Conservation (phyloP, 2,888 invertebrate genomes). For the Girardia tigrina region DNA sequence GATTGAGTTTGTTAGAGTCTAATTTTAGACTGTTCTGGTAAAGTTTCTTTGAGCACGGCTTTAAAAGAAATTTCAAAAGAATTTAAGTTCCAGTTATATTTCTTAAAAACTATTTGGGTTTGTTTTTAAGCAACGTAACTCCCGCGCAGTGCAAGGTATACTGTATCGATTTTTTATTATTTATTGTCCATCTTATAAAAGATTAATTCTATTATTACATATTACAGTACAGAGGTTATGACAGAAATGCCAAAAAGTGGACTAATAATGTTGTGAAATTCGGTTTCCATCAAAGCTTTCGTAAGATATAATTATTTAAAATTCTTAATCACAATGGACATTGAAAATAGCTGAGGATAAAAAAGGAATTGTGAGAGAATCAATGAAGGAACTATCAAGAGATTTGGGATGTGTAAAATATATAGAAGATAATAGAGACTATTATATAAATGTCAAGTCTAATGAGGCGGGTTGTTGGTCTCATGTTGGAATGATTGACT, state of each 20-base stretch:
- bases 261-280: not conserved
- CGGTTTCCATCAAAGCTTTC: not conserved
- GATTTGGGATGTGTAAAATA: constrained; percentile 17
- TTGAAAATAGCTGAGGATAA: not conserved
- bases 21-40: no score
- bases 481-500: not conserved
- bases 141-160: no score
- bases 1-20: no score
- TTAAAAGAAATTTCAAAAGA: no score
- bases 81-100: no score
- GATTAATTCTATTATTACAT: no score
- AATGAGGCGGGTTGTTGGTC: not conserved
- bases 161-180: no score
- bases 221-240: not conserved
- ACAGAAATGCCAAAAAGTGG: not conserved
- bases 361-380: not conserved
- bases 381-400: not conserved
- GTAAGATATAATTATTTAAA: not conserved
- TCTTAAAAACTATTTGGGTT: no score
- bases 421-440: not conserved
- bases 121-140: no score
- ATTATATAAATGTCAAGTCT: not conserved
- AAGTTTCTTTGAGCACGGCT: no score
- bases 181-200: no score
- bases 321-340: not conserved